Evolutionary conservation across 2,113 vertebrate genomes (phyloP).

Genomic region (Mugil cephalus): DNA sequence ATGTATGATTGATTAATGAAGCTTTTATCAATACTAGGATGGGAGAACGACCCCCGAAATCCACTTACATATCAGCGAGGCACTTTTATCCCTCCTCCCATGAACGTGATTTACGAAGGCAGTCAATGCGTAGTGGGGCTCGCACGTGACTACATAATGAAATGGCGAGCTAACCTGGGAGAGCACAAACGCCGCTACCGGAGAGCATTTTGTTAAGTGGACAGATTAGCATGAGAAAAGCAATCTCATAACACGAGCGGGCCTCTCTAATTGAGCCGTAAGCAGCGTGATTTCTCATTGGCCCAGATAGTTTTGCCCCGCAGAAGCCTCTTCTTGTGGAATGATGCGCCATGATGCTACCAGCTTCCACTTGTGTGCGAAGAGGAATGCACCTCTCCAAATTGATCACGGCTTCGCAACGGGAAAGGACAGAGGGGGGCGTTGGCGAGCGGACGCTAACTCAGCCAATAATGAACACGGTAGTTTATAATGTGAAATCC

Average conservation of each 20-base stretch:
- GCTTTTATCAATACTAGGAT: constrained; percentile 68
- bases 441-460: constrained; percentile 69
- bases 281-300: constrained; percentile 59
- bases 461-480: constrained; percentile 76
- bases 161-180: constrained; percentile 70
- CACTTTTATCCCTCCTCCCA: constrained; percentile 65
- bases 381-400: constrained; percentile 45
- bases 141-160: constrained; percentile 71
- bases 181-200: constrained; percentile 48
- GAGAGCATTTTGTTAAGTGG: constrained; percentile 78
- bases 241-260: constrained; percentile 74
- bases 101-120: constrained; percentile 72
- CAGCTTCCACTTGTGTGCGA: constrained; percentile 27
- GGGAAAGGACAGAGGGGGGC: constrained; percentile 66
- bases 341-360: constrained; percentile 29
- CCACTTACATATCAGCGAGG: constrained; percentile 67
- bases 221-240: constrained; percentile 80
- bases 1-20: constrained; percentile 70
- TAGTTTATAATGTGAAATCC: constrained; percentile 79
- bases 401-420: constrained; percentile 71
- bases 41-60: constrained; percentile 61
- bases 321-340: constrained; percentile 33
- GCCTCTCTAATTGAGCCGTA: constrained; percentile 76
- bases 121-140: constrained; percentile 51
- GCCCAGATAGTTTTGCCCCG: constrained; percentile 22